Evolutionary conservation across 2,113 vertebrate species (phyloP).

Genomic region (Thomomys bottae): DNA sequence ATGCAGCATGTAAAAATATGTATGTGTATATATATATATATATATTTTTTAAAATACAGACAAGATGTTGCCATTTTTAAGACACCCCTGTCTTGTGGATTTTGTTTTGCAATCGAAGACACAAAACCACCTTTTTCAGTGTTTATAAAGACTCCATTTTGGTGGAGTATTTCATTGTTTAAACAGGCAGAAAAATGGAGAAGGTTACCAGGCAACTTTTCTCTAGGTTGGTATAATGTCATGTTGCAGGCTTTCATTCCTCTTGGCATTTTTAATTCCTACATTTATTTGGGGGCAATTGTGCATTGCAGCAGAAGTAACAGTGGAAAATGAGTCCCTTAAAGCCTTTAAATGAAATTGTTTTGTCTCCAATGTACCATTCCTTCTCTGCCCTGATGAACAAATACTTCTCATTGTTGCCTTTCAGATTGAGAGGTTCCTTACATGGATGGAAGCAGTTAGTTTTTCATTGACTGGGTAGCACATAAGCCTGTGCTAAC

Average conservation of each 20-base stretch:
- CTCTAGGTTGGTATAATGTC: neutral
- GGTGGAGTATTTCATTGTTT: neutral
- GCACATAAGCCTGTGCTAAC: neutral
- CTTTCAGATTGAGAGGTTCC: constrained; percentile 35
- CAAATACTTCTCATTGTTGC: neutral
- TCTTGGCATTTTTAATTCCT: constrained; percentile 36
- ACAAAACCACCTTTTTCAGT: neutral
- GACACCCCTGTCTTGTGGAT: neutral
- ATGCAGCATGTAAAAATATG: neutral
- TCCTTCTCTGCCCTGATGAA: constrained; percentile 12
- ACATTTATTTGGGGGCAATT: neutral
- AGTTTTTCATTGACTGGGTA: constrained; percentile 14
- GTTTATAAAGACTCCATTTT: neutral
- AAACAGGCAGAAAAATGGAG: neutral
- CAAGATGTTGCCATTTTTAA: neutral
- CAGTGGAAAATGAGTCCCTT: constrained; percentile 34
- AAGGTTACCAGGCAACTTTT: neutral
- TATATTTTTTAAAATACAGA: neutral
- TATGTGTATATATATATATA: no score
- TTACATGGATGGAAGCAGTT: constrained; percentile 46
- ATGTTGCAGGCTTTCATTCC: neutral
- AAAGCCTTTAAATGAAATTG: constrained; percentile 58
- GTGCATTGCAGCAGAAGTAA: neutral
- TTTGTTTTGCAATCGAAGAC: constrained; percentile 14
- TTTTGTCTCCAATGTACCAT: neutral